Evolutionary conservation across 2,888 invertebrate genomes (phyloP), one percentile per base, ranked within the genome.

Genomic region (Drosophila maculinotata): DNA sequence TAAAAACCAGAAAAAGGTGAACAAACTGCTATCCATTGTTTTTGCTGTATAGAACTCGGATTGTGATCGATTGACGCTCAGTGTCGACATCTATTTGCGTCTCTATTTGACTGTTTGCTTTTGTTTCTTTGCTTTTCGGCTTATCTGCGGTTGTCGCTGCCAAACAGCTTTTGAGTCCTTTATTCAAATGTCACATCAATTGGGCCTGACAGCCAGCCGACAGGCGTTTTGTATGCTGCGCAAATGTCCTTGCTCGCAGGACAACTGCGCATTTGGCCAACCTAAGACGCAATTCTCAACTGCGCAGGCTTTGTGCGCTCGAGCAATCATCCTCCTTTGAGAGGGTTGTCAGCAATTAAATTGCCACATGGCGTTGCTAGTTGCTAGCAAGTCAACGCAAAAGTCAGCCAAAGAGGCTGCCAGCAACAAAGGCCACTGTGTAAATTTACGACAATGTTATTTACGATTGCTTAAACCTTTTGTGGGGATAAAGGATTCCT

Each of bases 161-260:
- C 66, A 68, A 52, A 15, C 31, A 44, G 31, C 20, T 14, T 31
- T 30, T 5, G 30, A 73, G 83, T 77, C 68, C 69, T 75, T 80
- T 81, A 80, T 81, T 35, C 44, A 52, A 72, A 77, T 69, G 83
- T 81, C 83, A 81, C 65, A 79, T 79, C 74, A 75, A 64, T 71
- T 72, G 33, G 36, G 28, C 6, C 52, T 48, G 62, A 67, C 62
- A 63, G 51, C n/a, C n/a, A 30, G 20, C 4, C 51, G 65, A 36
- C 65, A 64, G 35, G 25, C 44, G 26, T 45, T 31, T 20, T 28
- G 9, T 2, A 12, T 39, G 28, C 48, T 68, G 64, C 69, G 69
- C 48, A 65, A 45, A 67, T 45, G 14, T 8, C 1, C 15, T 23
- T 42, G n/a, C n/a, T 28, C 8, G 45, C 28, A 7, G n/a, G n/a